These are phyloP conservation scores for Cylloceria caligata DNA, from an alignment of 2,888 invertebrate species.

Conservation along the genomic window DNA sequence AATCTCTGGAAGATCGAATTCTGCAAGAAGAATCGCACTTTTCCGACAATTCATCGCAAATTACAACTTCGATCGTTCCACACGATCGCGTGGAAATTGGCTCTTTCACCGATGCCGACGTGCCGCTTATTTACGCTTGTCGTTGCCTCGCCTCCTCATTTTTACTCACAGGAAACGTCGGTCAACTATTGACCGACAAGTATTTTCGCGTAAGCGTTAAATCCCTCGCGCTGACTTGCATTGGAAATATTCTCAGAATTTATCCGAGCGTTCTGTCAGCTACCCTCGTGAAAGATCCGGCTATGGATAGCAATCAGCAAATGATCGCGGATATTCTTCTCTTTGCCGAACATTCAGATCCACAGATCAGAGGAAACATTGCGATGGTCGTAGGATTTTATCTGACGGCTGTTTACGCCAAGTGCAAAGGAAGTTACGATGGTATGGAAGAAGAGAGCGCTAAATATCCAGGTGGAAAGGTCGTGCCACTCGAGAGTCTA, in stretches of 20 bases:
- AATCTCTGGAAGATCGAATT: slow-evolving; percentile 41
- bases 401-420: slow-evolving; percentile 87
- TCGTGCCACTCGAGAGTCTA: slow-evolving; percentile 85
- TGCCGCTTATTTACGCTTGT: slow-evolving; percentile 90
- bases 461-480: slow-evolving; percentile 52
- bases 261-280: slow-evolving; percentile 91
- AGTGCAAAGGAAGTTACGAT: slow-evolving; percentile 80
- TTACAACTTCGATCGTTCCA: slow-evolving; percentile 72
- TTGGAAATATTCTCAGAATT: slow-evolving; percentile 90
- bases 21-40: slow-evolving; percentile 72
- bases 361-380: slow-evolving; percentile 91
- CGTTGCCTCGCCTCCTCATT: slow-evolving; percentile 91
- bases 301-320: slow-evolving; percentile 83
- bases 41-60: slow-evolving; percentile 73
- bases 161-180: slow-evolving; percentile 88
- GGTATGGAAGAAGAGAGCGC: slow-evolving; percentile 82
- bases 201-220: slow-evolving; percentile 95
- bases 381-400: slow-evolving; percentile 89
- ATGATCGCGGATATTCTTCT: slow-evolving; percentile 90
- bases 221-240: slow-evolving; percentile 92
- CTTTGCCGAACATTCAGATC: slow-evolving; percentile 91
- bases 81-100: slow-evolving; percentile 87
- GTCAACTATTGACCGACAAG: slow-evolving; percentile 90
- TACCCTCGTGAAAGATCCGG: slow-evolving; percentile 82
- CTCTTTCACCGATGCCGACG: slow-evolving; percentile 87